Conservation (phyloP, 2,113 vertebrate genomes). For the Chionodraco myersi region DNA sequence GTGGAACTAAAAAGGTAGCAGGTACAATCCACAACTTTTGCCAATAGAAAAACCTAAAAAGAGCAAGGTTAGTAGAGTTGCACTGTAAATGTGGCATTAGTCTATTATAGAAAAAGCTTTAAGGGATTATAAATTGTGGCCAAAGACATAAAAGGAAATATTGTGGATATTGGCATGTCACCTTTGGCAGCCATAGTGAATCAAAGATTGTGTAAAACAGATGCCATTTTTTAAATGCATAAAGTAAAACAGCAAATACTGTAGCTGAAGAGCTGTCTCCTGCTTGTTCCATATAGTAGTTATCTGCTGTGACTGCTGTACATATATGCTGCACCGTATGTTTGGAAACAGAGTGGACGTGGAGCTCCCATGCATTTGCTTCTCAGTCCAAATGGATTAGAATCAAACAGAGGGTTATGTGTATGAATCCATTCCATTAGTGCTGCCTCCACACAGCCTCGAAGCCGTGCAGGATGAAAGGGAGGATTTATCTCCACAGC, state of each 20-base stretch:
- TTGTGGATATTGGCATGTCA: no score
- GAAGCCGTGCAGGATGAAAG: slow-evolving; percentile 59
- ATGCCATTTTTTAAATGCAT: background rate
- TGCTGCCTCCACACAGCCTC: slow-evolving; percentile 43
- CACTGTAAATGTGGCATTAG: no score
- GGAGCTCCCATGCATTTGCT: slow-evolving; percentile 20
- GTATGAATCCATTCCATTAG: slow-evolving; percentile 49
- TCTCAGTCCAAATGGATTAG: slow-evolving; percentile 40
- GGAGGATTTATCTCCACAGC: slow-evolving; percentile 64
- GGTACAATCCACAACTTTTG: no score
- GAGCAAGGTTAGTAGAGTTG: no score
- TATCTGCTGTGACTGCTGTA: background rate
- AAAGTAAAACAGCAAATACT: background rate
- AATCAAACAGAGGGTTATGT: slow-evolving; percentile 52
- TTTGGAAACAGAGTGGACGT: slow-evolving; percentile 12
- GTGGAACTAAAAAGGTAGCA: no score
- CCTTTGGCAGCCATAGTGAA: no score
- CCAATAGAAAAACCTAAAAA: no score
- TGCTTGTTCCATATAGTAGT: background rate
- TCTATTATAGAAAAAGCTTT: background rate
- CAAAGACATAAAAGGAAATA: background rate
- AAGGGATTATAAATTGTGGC: background rate
- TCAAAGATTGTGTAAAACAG: background rate
- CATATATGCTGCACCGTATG: background rate
- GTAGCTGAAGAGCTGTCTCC: background rate